Base-by-base conservation (phyloP, 2,113 vertebrate species). In the Cochlearius cochlearius region DNA sequence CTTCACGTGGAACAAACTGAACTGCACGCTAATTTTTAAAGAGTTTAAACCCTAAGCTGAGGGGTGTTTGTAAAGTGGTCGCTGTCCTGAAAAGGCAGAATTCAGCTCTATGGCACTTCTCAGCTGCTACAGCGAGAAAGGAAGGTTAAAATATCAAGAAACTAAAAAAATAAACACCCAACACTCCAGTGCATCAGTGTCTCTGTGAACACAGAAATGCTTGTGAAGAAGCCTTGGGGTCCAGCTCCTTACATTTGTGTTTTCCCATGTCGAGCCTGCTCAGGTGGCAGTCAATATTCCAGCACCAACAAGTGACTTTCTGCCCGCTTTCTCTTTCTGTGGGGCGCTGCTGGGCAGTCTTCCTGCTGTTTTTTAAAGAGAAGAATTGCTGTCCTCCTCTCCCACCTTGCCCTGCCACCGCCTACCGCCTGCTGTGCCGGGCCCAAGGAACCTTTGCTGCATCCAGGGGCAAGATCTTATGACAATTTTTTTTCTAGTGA, bases 191-290 rank as follows among this genome's bases (percentile, higher is more conserved):
- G 29, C 23, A 21, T 12, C 56, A 7, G 34, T 21, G 32, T 41
- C 52, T 43, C 2, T 7, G 18, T 20, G 87, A 23, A 23, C 53
- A 13, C 27, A 53, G 34, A 45, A 53, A 11, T 13, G 34, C 34
- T 19, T 34, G 45, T 45, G 38, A 45, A 90, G 45, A 60, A 53
- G 27, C 15, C 30, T 30, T 26, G 23, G 13, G 18, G 38, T 73
- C 52, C 30, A 50, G 49, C 86, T 43, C 58, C 43, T 41, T 55
- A 63, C 30, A 68, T 25, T 12, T 34, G 19, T 36, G 20, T 60
- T 60, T 75, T 60, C 38, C 52, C 1, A 0, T 17, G 32, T 58
- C 0, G 0, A 66, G 52, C 26, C 52, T 50, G 52, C 68, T 43
- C 43, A 21, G 49, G 41, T 21, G 43, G 34, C 43, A 52, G 43